Conservation (phyloP, 2,113 vertebrate species). For the Cygnus buccinator region DNA sequence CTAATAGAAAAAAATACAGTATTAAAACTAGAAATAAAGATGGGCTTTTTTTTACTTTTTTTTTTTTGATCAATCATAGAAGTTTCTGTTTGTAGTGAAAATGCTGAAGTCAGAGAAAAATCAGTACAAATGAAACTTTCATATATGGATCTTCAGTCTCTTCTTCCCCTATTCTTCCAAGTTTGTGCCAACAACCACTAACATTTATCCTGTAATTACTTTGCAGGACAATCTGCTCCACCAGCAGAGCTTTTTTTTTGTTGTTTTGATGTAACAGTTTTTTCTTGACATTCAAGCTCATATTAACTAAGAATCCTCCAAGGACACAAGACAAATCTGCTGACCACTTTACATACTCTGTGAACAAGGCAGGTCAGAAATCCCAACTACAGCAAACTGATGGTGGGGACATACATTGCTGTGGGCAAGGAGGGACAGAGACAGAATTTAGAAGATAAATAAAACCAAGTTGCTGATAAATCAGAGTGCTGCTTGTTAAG, state of each 20-base stretch:
- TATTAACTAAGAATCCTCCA: background rate
- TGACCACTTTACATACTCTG: background rate
- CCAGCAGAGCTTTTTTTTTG: background rate
- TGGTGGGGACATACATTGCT: background rate
- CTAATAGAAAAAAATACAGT: conserved; percentile 61
- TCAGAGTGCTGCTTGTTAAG: background rate
- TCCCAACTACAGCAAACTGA: background rate
- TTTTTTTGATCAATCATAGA: background rate
- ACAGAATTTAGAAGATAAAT: background rate
- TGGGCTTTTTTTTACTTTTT: background rate
- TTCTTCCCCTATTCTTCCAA: background rate
- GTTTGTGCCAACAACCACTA: background rate
- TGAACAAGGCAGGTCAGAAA: background rate
- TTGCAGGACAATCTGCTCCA: background rate
- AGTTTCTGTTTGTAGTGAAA: background rate
- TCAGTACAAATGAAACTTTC: background rate
- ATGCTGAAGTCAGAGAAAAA: background rate
- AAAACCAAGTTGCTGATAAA: background rate
- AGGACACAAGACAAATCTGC: background rate
- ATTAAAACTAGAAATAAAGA: background rate
- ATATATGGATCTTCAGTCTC: background rate
- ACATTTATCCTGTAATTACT: background rate
- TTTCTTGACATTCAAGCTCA: background rate
- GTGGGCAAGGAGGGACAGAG: background rate
- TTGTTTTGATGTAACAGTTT: background rate